Base-by-base conservation (phyloP, 1,140 invertebrate genomes). In the Diachasmimorpha longicaudata region DNA sequence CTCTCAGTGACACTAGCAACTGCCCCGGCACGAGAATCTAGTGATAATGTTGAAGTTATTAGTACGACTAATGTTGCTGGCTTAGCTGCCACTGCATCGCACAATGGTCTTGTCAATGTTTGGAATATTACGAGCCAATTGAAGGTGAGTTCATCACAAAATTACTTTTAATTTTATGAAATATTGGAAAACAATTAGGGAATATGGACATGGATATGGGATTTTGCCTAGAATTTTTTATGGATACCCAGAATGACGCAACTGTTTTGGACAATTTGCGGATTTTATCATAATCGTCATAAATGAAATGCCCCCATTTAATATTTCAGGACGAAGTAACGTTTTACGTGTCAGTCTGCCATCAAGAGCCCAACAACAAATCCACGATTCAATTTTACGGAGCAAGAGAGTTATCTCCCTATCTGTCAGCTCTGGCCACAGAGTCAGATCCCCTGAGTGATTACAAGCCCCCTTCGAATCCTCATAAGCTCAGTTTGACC, bases 1-100 rank as follows among this genome's bases (percentile, higher is more conserved):
- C 90, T 98, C 44, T 93, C 93, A 76, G 94, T 97, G 13, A 96
- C 95, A 23, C 94, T 96, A 85, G 96, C 96, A 13, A 97, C 96
- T 46, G 94, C 94, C 80, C 96, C 96, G 58, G 96, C 96, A 90
- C 78, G 89, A 84, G 78, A 91, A 85, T 75, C 89, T 84, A 90
- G 91, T 72, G 92, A 93, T 77, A 89, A 90, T 5, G 90, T 93
- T 9, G 92, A 94, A 72, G 91, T 95, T 74, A 90, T 96, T 31
- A 93, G 94, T 74, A 93, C 93, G 8, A 94, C 92, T n/a, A 91
- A 90, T 70, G 89, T 90, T 77, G 84, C 89, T 72, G 91, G 91
- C 75, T 90, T 92, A 70, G 83, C 91, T 39, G 91, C 92, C 70
- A 92, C 92, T 66, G 90, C 91, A 70, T 92, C 91, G 69, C 81